These are phyloP conservation scores for Pipa parva DNA, from an alignment of 2,113 vertebrate species.

Conservation along the genomic window DNA sequence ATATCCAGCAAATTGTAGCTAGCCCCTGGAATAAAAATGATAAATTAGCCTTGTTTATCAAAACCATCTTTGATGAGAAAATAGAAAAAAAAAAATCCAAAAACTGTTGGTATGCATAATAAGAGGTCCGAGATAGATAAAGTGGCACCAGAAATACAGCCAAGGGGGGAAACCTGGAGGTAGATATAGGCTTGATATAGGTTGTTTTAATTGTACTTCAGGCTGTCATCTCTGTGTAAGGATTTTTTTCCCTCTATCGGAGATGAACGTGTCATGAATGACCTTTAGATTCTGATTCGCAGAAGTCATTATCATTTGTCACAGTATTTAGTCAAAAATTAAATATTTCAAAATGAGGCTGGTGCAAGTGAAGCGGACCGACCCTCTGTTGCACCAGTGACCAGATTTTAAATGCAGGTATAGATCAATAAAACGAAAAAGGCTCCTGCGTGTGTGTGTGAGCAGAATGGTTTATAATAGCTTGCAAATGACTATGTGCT, in stretches of 20 bases:
- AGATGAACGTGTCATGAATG: slow-evolving; percentile 42
- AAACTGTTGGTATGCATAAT: no score
- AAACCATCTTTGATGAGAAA: no score
- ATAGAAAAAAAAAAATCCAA: slow-evolving; percentile 2
- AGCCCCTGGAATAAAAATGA: no score
- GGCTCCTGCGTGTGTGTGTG: slow-evolving; percentile 57
- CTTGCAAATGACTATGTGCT: slow-evolving; percentile 61
- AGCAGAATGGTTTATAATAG: slow-evolving; percentile 66
- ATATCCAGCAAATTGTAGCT: no score
- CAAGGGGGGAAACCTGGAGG: no score
- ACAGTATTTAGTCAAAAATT: slow-evolving; percentile 71
- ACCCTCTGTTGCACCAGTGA: slow-evolving; percentile 75
- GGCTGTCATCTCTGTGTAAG: slow-evolving; percentile 22
- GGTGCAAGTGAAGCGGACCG: slow-evolving; percentile 84
- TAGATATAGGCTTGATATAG: no score
- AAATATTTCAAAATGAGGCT: slow-evolving; percentile 79
- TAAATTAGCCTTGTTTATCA: no score
- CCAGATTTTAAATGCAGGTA: slow-evolving; percentile 82
- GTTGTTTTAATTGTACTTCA: slow-evolving; percentile 30
- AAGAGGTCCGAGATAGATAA: no score
- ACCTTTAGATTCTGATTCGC: slow-evolving; percentile 47
- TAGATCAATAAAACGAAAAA: slow-evolving; percentile 77
- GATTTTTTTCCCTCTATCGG: slow-evolving; percentile 32
- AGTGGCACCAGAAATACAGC: no score
- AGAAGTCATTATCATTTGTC: slow-evolving; percentile 60